These are phyloP conservation scores for Aphaenogaster rudis DNA, from an alignment of 1,140 invertebrate genomes.

Conservation along the genomic window DNA sequence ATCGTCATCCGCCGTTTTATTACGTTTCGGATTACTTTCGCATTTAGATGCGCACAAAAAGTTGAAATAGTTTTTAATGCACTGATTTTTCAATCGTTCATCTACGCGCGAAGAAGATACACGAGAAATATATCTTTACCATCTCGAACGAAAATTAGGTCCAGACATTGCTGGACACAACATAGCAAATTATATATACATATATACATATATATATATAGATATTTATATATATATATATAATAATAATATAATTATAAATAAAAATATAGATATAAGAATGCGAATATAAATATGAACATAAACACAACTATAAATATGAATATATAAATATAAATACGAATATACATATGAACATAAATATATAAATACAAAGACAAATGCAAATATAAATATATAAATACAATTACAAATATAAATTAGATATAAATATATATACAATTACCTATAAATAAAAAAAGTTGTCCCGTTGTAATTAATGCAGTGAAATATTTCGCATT, in stretches of 20 bases:
- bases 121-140: slow-evolving; percentile 21
- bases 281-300: slow-evolving; percentile 36
- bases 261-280: slow-evolving; percentile 33
- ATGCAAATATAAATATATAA: slow-evolving; percentile 37
- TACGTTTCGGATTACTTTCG: slow-evolving; percentile 1
- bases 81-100: slow-evolving; percentile 19
- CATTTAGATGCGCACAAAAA: slow-evolving; percentile 19
- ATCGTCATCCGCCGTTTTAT: not conserved
- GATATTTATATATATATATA: slow-evolving; percentile 12
- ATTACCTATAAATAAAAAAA: slow-evolving; percentile 16
- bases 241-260: slow-evolving; percentile 4
- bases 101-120: not conserved
- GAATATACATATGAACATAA: slow-evolving; percentile 37
- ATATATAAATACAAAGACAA: slow-evolving; percentile 45
- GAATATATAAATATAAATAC: slow-evolving; percentile 39
- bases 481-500: slow-evolving; percentile 53
- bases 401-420: slow-evolving; percentile 34
- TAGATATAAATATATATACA: slow-evolving; percentile 6
- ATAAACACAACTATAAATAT: slow-evolving; percentile 37
- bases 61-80: not conserved
- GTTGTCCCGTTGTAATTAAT: slow-evolving; percentile 52
- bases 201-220: not conserved
- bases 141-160: slow-evolving; percentile 23
- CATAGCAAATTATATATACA: slow-evolving; percentile 31
- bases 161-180: slow-evolving; percentile 9